phyloP scores from a whole-genome alignment of 2,113 vertebrate genomes.

The Solea solea region DNA sequence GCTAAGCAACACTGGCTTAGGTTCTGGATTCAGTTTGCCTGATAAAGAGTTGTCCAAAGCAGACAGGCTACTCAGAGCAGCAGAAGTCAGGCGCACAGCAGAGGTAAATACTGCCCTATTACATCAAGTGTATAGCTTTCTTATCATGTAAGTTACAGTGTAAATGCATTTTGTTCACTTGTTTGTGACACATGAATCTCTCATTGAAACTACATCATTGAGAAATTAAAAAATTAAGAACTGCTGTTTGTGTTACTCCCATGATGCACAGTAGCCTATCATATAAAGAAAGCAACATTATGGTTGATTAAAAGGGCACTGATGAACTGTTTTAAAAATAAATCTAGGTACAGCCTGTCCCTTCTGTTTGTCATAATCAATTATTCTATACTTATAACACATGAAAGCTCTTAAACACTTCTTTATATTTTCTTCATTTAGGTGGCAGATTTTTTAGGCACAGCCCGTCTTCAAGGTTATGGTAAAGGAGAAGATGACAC shows the following conservation, averaged over 20 bases:
- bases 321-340: too few species aligned
- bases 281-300: too few species aligned
- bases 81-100: slow-evolving; percentile 89
- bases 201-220: too few species aligned
- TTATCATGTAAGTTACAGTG: background rate
- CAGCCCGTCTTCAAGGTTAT: slow-evolving; percentile 90
- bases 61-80: slow-evolving; percentile 89
- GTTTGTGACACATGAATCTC: background rate
- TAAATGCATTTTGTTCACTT: background rate
- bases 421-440: slow-evolving; percentile 60
- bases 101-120: slow-evolving; percentile 81
- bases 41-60: slow-evolving; percentile 95
- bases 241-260: too few species aligned
- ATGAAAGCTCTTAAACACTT: background rate
- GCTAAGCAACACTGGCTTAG: slow-evolving; percentile 83
- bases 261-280: too few species aligned
- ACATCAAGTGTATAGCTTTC: background rate
- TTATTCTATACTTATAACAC: too few species aligned
- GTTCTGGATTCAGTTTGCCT: slow-evolving; percentile 90
- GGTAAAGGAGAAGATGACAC: slow-evolving; percentile 95
- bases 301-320: too few species aligned
- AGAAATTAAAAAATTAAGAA: too few species aligned
- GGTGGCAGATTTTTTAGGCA: slow-evolving; percentile 83
- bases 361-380: too few species aligned
- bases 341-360: too few species aligned